Base-by-base conservation (phyloP, 2,888 invertebrate species). In the Brachylomia viminalis region DNA sequence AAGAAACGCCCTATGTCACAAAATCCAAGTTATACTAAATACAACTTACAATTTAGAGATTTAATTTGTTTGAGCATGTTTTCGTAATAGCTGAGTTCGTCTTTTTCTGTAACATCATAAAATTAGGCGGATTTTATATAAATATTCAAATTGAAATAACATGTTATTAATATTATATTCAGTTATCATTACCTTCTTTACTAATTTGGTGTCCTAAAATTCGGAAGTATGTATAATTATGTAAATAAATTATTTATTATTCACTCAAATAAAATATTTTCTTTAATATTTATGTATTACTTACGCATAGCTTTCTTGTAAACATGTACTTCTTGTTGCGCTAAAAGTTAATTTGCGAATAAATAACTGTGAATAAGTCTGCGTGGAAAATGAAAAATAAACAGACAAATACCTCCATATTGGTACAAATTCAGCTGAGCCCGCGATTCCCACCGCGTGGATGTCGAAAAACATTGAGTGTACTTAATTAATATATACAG, bases 111-210 rank as follows among this genome's bases (percentile, higher is more conserved):
- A 83, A 76, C 15, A 76, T 38, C 5, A n/a, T 5, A 45, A 64
- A 52, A 68, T 38, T 15, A 23, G 4, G 1, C 15, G 3, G 0
- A 38, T 11, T 33, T 27, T 1, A 5, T 38, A 11, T n/a, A n/a
- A n/a, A n/a, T n/a, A n/a, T n/a, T n/a, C n/a, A n/a, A n/a, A n/a
- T n/a, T n/a, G n/a, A n/a, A n/a, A n/a, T n/a, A n/a, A n/a, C n/a
- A n/a, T n/a, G n/a, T n/a, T 23, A 15, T 17, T 8, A 30, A 49
- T 49, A 27, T n/a, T 11, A 13, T 10, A 56, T 47, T 66, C 2
- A 66, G n/a, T n/a, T n/a, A 56, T 38, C 0, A 30, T 75, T 58
- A 93, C 93, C 93, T 90, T 93, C 92, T 45, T 89, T 23, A 58
- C 91, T 92, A 27, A 90, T 82, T 83, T 91, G 83, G 38, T 90